Conservation (phyloP, 1,140 invertebrate genomes). For the Zophobas morio region DNA sequence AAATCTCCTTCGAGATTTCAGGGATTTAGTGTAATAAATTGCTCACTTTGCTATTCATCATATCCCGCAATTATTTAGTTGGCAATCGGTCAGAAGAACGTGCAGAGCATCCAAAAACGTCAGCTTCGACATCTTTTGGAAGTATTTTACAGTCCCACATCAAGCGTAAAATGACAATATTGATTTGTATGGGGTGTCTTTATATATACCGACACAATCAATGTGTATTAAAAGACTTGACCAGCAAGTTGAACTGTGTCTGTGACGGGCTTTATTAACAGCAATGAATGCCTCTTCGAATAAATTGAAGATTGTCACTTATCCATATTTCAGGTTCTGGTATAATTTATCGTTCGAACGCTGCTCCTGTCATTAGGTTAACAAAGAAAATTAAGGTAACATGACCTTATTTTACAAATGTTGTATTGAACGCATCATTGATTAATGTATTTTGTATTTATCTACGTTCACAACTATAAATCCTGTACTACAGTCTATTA, state of each 20-base stretch:
- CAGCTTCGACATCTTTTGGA: conserved; percentile 10
- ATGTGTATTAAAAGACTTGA: conserved; percentile 35
- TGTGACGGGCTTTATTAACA: too few relatives aligned
- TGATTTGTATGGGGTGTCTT: conserved; percentile 5
- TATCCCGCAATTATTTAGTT: conserved; percentile 39
- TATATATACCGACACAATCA: conserved; percentile 12
- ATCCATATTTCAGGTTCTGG: conserved; percentile 6
- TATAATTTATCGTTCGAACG: background rate
- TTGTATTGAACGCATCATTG: background rate
- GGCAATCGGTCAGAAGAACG: conserved; percentile 34
- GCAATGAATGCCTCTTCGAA: background rate
- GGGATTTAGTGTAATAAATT: conserved; percentile 37
- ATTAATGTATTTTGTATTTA: conserved; percentile 33
- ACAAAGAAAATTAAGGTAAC: background rate
- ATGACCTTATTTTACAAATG: conserved; percentile 10
- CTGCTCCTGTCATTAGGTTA: background rate
- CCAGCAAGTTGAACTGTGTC: conserved; percentile 11
- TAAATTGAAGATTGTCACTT: conserved; percentile 16
- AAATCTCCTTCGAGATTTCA: conserved; percentile 35
- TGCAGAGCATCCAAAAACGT: conserved; percentile 27
- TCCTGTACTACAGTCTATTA: conserved; percentile 24
- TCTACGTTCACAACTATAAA: conserved; percentile 15
- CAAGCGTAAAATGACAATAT: conserved; percentile 13
- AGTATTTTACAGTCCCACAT: conserved; percentile 12
- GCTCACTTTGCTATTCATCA: conserved; percentile 41